Conservation (phyloP, 2,797 vertebrate species). For the Cyclopterus lumpus region DNA sequence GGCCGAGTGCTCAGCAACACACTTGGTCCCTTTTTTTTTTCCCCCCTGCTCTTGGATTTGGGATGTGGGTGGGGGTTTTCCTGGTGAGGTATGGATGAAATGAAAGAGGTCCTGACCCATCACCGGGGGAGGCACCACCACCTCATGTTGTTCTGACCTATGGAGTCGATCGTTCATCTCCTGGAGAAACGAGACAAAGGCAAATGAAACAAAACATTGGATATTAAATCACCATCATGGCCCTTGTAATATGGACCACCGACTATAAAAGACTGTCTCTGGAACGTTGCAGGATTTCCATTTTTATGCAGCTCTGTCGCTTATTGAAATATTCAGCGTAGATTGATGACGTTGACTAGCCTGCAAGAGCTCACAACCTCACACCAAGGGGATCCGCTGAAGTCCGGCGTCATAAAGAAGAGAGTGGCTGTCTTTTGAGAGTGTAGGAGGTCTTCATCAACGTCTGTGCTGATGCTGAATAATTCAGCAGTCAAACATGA, state of each 20-base stretch:
- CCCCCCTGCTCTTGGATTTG: conserved; percentile 37
- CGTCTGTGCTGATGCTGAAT: conserved; percentile 50
- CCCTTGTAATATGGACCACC: background rate
- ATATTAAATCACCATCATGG: conserved; percentile 4
- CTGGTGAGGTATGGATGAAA: conserved; percentile 56
- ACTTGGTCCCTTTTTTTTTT: conserved; percentile 27
- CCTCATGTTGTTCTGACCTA: conserved; percentile 61
- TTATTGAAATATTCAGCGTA: conserved; percentile 36
- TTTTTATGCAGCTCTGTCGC: conserved; percentile 4
- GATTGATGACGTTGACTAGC: conserved; percentile 9
- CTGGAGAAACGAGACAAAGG: conserved; percentile 7
- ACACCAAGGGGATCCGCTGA: conserved; percentile 5
- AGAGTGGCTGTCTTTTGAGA: conserved; percentile 26
- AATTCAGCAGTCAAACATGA: conserved; percentile 60
- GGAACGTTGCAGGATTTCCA: conserved; percentile 6
- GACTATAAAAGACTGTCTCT: background rate
- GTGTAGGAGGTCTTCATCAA: conserved; percentile 42
- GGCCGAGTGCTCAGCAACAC: conserved; percentile 71
- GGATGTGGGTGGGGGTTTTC: conserved; percentile 40
- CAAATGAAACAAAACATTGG: conserved; percentile 7
- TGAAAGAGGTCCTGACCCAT: conserved; percentile 67
- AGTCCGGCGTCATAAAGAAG: conserved; percentile 25
- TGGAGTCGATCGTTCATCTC: conserved; percentile 40
- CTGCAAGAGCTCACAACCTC: background rate
- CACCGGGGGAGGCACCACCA: conserved; percentile 46